A percentile compares a stretch with the other conserved stretches of the same genome.
phyloP scores from a whole-genome alignment of 2,797 vertebrate species.

The Enteromius trimaculatus region DNA sequence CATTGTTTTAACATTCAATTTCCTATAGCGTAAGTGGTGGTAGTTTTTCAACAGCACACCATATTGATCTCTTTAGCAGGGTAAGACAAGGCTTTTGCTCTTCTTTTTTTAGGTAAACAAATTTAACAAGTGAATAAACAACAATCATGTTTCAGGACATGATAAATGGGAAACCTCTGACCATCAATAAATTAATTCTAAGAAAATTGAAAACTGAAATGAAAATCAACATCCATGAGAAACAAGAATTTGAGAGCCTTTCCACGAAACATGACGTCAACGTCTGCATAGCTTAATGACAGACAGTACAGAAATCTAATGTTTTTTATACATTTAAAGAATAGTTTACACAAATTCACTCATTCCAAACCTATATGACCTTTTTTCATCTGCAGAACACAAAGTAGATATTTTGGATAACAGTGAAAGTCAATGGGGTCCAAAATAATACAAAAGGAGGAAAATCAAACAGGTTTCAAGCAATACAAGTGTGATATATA shows the following conservation, averaged over 20 bases:
- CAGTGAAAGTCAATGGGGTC: background rate
- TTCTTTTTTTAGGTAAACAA: background rate
- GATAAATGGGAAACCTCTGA: conserved; percentile 12
- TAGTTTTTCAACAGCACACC: background rate
- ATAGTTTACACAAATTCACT: background rate
- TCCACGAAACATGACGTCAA: conserved; percentile 7
- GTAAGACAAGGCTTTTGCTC: background rate
- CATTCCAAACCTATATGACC: background rate
- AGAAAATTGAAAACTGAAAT: conserved; percentile 48
- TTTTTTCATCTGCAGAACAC: background rate
- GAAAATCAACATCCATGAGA: conserved; percentile 8
- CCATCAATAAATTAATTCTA: conserved; percentile 22
- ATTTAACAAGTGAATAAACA: background rate
- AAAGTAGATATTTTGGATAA: background rate
- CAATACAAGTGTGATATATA: background rate
- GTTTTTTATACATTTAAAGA: background rate
- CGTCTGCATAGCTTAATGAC: background rate
- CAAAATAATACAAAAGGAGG: background rate
- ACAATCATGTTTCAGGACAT: background rate
- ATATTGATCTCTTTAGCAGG: background rate
- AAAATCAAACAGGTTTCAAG: background rate
- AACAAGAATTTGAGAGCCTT: conserved; percentile 25
- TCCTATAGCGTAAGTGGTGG: background rate
- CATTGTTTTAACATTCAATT: background rate
- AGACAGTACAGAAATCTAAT: background rate